Conservation (phyloP, 2,888 invertebrate genomes). For the Acronicta leporina region DNA sequence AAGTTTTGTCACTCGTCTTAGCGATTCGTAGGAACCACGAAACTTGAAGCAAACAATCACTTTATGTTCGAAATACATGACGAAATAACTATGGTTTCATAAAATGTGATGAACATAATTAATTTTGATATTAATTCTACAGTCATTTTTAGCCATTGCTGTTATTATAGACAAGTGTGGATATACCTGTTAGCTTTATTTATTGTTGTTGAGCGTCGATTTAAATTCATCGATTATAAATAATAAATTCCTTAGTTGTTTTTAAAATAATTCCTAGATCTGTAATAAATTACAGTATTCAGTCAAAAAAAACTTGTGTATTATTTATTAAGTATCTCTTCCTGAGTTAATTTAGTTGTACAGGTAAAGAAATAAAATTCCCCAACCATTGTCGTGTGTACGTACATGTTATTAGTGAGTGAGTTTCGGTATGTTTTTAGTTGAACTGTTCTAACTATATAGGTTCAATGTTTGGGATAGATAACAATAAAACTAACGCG, state of each 20-base stretch:
- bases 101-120: slow-evolving; percentile 59
- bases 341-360: no score
- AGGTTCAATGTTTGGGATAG: no score
- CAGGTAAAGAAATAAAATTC: no score
- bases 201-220: slow-evolving; percentile 60
- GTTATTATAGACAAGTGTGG: slow-evolving; percentile 28
- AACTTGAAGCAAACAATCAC: slow-evolving; percentile 20
- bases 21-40: slow-evolving; percentile 8
- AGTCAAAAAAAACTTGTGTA: slow-evolving; percentile 54
- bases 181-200: slow-evolving; percentile 61
- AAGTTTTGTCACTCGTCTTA: not conserved
- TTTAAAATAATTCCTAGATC: slow-evolving; percentile 76
- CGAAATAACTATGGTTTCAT: slow-evolving; percentile 22
- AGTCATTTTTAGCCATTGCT: slow-evolving; percentile 62
- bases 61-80: no score
- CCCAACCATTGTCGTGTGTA: no score
- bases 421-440: no score
- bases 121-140: slow-evolving; percentile 43
- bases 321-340: no score
- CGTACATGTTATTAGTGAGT: no score
- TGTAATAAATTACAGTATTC: slow-evolving; percentile 88
- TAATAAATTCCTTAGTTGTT: slow-evolving; percentile 75
- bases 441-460: no score
- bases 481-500: slow-evolving; percentile 51
- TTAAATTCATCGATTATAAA: slow-evolving; percentile 54